phyloP scores from a whole-genome alignment of 2,113 vertebrate genomes.

The Cygnus buccinator region DNA sequence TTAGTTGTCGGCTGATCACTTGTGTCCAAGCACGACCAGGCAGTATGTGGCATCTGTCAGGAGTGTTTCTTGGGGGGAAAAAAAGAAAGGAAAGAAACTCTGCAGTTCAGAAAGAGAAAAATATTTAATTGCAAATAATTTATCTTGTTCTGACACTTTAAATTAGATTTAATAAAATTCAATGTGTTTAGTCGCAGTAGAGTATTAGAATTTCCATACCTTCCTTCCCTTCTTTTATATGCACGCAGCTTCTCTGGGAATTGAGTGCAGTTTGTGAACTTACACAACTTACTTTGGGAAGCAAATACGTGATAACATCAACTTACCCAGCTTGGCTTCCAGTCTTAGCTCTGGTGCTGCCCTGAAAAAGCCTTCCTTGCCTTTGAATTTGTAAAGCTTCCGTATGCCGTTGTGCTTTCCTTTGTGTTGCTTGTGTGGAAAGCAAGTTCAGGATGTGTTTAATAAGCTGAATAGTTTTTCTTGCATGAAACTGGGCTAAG shows the following conservation, averaged over 20 bases:
- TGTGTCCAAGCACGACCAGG: background rate
- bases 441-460: background rate
- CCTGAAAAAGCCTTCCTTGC: background rate
- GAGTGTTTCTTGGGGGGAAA: background rate
- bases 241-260: background rate
- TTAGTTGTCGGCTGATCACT: background rate
- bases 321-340: background rate
- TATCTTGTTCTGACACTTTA: background rate
- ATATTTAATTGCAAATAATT: background rate
- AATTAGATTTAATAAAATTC: background rate
- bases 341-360: background rate
- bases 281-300: background rate
- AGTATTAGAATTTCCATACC: background rate
- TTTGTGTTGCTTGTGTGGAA: background rate
- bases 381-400: background rate
- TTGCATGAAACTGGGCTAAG: background rate
- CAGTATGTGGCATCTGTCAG: background rate
- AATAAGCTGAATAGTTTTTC: background rate
- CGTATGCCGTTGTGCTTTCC: background rate
- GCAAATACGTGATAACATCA: background rate
- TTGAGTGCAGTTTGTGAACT: background rate
- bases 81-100: background rate
- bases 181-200: background rate
- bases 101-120: background rate
- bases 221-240: background rate